Conservation (phyloP, 2,888 invertebrate genomes). For the Agrilus mali region DNA sequence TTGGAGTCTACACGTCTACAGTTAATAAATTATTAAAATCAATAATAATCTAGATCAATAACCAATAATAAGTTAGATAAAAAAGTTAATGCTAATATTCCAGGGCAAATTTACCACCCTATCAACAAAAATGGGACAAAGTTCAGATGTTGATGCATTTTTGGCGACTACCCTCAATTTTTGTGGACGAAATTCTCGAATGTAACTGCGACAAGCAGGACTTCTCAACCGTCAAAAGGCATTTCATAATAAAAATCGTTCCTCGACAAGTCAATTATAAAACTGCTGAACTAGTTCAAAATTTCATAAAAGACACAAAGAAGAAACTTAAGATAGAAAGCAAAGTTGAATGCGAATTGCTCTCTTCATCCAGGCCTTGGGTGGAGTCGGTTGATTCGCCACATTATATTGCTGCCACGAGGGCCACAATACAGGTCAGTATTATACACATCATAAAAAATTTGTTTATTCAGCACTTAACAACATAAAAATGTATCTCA, state of each 20-base stretch:
- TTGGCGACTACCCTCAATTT: conserved; percentile 32
- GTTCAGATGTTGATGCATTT: conserved; percentile 33
- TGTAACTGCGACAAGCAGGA: conserved; percentile 29
- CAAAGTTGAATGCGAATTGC: conserved; percentile 23
- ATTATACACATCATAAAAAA: not conserved
- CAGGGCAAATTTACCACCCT: conserved; percentile 24
- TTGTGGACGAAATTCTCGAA: conserved; percentile 24
- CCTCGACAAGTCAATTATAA: conserved; percentile 27
- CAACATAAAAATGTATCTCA: no score
- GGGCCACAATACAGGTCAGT: conserved; percentile 32
- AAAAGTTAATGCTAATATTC: no score
- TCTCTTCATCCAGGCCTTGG: conserved; percentile 30
- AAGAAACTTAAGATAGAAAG: conserved; percentile 26
- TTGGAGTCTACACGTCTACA: no score
- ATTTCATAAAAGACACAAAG: conserved; percentile 20
- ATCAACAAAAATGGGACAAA: conserved; percentile 29
- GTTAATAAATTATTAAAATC: no score
- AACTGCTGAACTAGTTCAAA: conserved; percentile 15
- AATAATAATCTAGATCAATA: no score
- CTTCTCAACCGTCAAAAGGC: conserved; percentile 22
- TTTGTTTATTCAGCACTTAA: no score
- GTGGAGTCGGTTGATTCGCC: conserved; percentile 28
- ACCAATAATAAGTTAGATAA: no score
- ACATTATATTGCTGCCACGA: conserved; percentile 32
- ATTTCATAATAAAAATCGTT: conserved; percentile 30